Evolutionary conservation across 2,888 invertebrate species (phyloP).

Genomic region (Andrena dorsata): DNA sequence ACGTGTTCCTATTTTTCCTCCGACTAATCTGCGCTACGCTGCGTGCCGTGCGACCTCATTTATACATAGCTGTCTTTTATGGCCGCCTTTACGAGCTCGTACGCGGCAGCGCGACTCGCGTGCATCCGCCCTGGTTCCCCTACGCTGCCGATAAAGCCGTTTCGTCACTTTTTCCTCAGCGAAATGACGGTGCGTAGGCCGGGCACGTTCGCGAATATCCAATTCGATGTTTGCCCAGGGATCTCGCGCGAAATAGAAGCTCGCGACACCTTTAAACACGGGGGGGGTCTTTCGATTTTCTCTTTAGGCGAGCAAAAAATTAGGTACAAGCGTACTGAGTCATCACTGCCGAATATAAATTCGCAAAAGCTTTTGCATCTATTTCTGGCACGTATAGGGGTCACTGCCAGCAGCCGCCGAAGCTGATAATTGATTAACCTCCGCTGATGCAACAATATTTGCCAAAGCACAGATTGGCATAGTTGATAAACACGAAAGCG

Average conservation of each 20-base stretch:
- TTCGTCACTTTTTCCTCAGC: neutral
- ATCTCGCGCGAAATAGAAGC: too few relatives aligned
- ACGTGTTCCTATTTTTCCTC: slow-evolving; percentile 46
- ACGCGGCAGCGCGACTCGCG: slow-evolving; percentile 5
- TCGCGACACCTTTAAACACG: too few relatives aligned
- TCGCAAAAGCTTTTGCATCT: neutral
- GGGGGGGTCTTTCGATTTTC: too few relatives aligned
- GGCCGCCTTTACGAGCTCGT: slow-evolving; percentile 46
- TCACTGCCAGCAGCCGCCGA: neutral
- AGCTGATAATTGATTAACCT: too few relatives aligned
- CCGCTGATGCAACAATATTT: too few relatives aligned
- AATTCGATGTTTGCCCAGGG: too few relatives aligned
- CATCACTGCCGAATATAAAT: neutral
- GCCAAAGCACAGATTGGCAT: too few relatives aligned
- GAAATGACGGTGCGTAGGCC: neutral
- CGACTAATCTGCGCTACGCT: slow-evolving; percentile 51
- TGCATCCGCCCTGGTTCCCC: slow-evolving; percentile 12
- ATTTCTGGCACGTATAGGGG: neutral
- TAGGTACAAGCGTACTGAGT: neutral
- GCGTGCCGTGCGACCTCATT: slow-evolving; percentile 39
- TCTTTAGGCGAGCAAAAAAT: neutral
- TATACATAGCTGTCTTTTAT: slow-evolving; percentile 43
- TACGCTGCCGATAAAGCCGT: neutral
- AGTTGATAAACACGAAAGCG: too few relatives aligned
- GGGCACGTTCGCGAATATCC: neutral